These are phyloP conservation scores for Hestina assimilis DNA, from an alignment of 1,140 invertebrate genomes.

Conservation along the genomic window DNA sequence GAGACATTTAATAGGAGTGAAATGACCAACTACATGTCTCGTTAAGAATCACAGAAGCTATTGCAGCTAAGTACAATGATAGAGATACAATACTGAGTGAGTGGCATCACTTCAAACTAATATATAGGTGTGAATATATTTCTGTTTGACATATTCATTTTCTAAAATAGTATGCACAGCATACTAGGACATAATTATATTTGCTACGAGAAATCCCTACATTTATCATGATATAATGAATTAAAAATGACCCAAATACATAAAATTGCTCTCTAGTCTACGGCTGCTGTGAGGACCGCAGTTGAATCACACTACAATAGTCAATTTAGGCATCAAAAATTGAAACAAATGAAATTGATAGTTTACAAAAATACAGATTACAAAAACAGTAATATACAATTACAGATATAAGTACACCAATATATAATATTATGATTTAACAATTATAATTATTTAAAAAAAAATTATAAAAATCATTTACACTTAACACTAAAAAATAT, in stretches of 20 bases:
- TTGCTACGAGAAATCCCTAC: neutral
- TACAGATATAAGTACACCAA: slow-evolving; percentile 60
- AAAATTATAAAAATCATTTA: slow-evolving; percentile 41
- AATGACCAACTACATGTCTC: slow-evolving; percentile 8
- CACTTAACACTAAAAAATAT: slow-evolving; percentile 44
- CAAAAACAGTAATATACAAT: slow-evolving; percentile 39
- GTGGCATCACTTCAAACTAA: slow-evolving; percentile 25
- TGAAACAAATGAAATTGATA: too few relatives aligned
- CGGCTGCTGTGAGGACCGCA: neutral
- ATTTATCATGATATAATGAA: neutral
- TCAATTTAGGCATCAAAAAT: slow-evolving; percentile 34
- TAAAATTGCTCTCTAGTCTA: neutral
- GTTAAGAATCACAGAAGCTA: slow-evolving; percentile 13
- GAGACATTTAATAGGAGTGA: slow-evolving; percentile 5
- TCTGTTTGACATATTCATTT: slow-evolving; percentile 9
- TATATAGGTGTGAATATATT: slow-evolving; percentile 14
- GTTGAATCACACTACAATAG: slow-evolving; percentile 34
- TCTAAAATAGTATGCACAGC: slow-evolving; percentile 41
- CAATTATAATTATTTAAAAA: slow-evolving; percentile 36
- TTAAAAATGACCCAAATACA: neutral
- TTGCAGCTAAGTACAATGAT: slow-evolving; percentile 47
- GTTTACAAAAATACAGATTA: slow-evolving; percentile 16
- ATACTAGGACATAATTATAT: slow-evolving; percentile 27
- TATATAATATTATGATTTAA: slow-evolving; percentile 35
- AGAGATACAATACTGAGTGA: slow-evolving; percentile 43